phyloP scores from a whole-genome alignment of 2,113 vertebrate genomes.

The Macaca nemestrina region DNA sequence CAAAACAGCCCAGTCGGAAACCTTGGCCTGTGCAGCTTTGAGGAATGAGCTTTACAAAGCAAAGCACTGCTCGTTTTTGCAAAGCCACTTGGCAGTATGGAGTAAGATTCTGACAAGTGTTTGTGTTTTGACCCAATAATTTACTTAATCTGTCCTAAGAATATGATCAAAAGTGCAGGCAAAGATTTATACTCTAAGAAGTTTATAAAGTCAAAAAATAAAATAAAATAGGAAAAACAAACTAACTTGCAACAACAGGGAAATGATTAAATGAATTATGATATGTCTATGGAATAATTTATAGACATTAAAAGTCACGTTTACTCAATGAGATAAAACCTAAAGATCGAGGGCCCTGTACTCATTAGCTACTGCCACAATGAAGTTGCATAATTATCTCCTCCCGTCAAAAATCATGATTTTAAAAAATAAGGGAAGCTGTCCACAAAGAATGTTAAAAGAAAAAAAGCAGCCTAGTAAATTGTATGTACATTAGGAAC shows the following conservation, averaged over 20 bases:
- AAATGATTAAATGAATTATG: slow-evolving; percentile 22
- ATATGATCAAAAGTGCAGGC: neutral
- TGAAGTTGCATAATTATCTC: neutral
- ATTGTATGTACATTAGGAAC: neutral
- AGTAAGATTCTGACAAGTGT: neutral
- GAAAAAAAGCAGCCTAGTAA: neutral
- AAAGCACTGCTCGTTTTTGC: neutral
- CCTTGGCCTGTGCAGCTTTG: neutral
- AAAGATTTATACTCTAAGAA: neutral
- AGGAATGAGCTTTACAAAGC: neutral
- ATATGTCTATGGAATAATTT: neutral
- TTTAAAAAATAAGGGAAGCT: neutral
- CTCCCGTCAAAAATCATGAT: neutral
- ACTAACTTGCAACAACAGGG: neutral
- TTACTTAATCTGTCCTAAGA: slow-evolving; percentile 32
- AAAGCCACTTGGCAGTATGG: neutral
- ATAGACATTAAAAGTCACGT: slow-evolving; percentile 5
- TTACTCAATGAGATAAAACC: neutral
- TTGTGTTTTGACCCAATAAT: neutral
- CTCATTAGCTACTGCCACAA: neutral
- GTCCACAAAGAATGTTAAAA: neutral
- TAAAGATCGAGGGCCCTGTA: neutral
- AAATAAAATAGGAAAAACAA: neutral
- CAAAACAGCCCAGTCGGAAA: neutral
- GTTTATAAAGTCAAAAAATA: neutral